phyloP scores from a whole-genome alignment of 1,140 invertebrate genomes.

The Drosophila serrata region DNA sequence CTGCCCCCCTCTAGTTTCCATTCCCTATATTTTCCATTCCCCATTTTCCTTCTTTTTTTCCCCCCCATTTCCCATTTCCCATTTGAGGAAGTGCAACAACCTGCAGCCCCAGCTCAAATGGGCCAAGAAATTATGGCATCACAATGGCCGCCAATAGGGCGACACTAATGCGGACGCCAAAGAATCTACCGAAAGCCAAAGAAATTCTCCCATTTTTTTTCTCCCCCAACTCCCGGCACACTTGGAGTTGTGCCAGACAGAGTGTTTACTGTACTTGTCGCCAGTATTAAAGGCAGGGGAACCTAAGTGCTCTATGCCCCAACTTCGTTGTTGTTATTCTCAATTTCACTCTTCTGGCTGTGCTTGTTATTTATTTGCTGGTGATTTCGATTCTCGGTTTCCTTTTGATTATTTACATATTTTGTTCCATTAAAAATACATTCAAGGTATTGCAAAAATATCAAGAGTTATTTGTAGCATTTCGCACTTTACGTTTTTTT shows the following conservation, averaged over 20 bases:
- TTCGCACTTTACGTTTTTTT: background rate
- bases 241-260: slow-evolving; percentile 55
- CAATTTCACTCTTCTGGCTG: slow-evolving; percentile 11
- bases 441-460: slow-evolving; percentile 29
- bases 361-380: slow-evolving; percentile 48
- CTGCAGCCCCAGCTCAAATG: slow-evolving; percentile 57
- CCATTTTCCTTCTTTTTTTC: background rate
- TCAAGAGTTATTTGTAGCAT: background rate
- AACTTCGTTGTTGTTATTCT: slow-evolving; percentile 32
- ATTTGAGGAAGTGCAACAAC: slow-evolving; percentile 54
- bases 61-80: slow-evolving; percentile 3
- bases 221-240: background rate
- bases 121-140: slow-evolving; percentile 64
- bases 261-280: slow-evolving; percentile 53
- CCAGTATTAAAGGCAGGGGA: slow-evolving; percentile 5
- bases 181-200: slow-evolving; percentile 52
- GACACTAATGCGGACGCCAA: slow-evolving; percentile 58
- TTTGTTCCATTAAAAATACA: slow-evolving; percentile 42
- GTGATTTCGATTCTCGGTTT: slow-evolving; percentile 20
- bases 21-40: background rate
- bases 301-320: slow-evolving; percentile 36
- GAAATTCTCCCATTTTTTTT: slow-evolving; percentile 32
- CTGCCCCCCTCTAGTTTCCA: slow-evolving; percentile 1
- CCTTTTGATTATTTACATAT: slow-evolving; percentile 15
- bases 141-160: slow-evolving; percentile 65